Conservation (phyloP, 2,797 vertebrate species). For the Sparus aurata region DNA sequence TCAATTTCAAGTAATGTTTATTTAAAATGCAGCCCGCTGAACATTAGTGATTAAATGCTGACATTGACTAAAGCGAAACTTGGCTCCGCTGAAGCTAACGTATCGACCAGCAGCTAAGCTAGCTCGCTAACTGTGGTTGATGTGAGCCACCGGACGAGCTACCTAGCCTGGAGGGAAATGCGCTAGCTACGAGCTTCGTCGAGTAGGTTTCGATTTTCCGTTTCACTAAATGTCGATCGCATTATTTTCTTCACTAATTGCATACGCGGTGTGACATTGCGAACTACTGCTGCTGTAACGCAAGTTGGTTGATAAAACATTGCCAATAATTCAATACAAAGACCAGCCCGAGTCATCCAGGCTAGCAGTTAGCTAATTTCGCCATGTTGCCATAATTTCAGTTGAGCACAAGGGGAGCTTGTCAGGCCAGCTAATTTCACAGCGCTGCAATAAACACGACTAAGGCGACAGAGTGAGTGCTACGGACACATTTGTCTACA, state of each 20-base stretch:
- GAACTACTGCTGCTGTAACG: rapidly evolving
- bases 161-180: conserved; percentile 27
- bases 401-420: conserved; percentile 47
- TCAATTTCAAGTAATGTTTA: not conserved
- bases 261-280: rapidly evolving
- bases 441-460: not conserved
- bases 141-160: conserved; percentile 24
- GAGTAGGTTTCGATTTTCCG: not conserved
- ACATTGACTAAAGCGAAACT: not conserved
- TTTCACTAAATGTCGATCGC: rapidly evolving
- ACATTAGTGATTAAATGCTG: too few relatives aligned
- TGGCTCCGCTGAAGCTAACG: not conserved
- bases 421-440: conserved; percentile 43
- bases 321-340: conserved; percentile 21
- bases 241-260: rapidly evolving
- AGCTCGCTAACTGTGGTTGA: not conserved
- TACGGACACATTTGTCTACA: not conserved
- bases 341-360: not conserved
- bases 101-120: not conserved
- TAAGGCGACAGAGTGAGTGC: rapidly evolving
- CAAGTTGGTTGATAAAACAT: not conserved
- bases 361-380: conserved; percentile 72
- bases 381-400: conserved; percentile 78
- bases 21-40: not conserved
- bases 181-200: conserved; percentile 31